Conservation (phyloP, 64 coral and sea anemone species). For the Porites australiensis region DNA sequence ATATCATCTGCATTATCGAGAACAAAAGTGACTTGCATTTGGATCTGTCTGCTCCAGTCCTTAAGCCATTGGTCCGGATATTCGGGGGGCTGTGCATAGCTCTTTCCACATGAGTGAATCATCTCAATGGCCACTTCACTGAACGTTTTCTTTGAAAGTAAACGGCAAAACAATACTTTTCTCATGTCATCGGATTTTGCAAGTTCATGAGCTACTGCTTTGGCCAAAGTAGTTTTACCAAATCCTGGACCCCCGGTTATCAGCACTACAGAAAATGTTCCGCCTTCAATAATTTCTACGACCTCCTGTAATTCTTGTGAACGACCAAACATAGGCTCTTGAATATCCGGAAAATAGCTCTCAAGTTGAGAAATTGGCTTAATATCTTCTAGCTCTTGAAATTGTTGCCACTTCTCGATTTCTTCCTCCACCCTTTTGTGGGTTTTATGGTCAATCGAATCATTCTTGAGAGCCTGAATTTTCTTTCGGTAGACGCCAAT, state of each 20-base stretch:
- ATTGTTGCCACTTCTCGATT: neutral
- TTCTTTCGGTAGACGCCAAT: neutral
- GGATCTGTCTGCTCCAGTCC: constrained; percentile 29
- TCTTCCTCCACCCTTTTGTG: constrained; percentile 1
- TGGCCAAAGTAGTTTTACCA: constrained; percentile 62
- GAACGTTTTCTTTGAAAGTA: constrained; percentile 3
- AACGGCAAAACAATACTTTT: constrained; percentile 34
- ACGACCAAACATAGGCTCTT: constrained; percentile 39
- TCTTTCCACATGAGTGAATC: neutral
- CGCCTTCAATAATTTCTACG: neutral
- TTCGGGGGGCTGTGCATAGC: neutral
- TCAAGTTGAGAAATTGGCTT: neutral
- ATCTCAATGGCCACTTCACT: constrained; percentile 45
- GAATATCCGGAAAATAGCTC: constrained; percentile 10
- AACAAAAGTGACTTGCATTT: constrained; percentile 16
- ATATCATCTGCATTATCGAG: constrained; percentile 45
- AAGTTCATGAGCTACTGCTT: constrained; percentile 22
- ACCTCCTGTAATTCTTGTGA: neutral
- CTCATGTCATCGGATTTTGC: neutral
- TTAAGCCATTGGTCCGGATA: constrained; percentile 20
- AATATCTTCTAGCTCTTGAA: neutral
- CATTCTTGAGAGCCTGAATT: constrained; percentile 27
- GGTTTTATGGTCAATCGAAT: constrained; percentile 7
- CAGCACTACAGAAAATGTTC: constrained; percentile 2
- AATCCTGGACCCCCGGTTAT: constrained; percentile 63